Percentiles rank a stretch among this genome's conserved stretches.
Evolutionary conservation across 2,888 invertebrate species (phyloP).

Genomic region (Chrysolina haemoptera): DNA sequence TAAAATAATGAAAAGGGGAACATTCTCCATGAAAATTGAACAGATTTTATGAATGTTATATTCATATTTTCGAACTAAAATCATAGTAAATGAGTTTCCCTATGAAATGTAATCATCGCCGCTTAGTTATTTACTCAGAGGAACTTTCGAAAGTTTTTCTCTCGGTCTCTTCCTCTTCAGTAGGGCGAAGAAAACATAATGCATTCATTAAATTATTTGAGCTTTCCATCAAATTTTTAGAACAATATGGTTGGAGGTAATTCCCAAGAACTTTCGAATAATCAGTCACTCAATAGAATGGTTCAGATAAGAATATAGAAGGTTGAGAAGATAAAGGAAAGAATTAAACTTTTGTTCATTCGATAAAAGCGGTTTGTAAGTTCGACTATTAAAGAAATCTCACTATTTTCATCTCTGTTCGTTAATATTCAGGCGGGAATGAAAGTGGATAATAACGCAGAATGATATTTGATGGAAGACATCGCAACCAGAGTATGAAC

Average conservation of each 20-base stretch:
- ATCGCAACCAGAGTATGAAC: background rate
- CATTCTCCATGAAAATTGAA: too few species aligned
- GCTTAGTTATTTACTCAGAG: too few species aligned
- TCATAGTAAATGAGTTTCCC: too few species aligned
- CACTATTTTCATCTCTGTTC: background rate
- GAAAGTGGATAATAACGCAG: background rate
- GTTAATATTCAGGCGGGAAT: background rate
- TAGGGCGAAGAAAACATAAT: background rate
- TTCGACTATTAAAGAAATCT: background rate
- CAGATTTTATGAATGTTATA: too few species aligned
- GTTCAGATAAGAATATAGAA: too few species aligned
- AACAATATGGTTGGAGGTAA: slow-evolving; percentile 19
- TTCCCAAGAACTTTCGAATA: slow-evolving; percentile 8
- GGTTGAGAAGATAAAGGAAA: slow-evolving; percentile 2
- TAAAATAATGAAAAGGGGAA: too few species aligned
- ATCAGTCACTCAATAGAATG: slow-evolving; percentile 4
- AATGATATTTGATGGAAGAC: background rate
- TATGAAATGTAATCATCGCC: too few species aligned
- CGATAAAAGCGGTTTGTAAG: background rate
- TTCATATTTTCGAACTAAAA: too few species aligned
- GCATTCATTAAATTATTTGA: slow-evolving; percentile 7
- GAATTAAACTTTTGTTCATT: slow-evolving; percentile 14
- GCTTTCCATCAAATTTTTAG: background rate
- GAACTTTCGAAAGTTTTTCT: background rate
- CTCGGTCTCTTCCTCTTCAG: background rate